Base-by-base conservation (phyloP, 2,113 vertebrate species). In the Epinephelus cyanopodus region DNA sequence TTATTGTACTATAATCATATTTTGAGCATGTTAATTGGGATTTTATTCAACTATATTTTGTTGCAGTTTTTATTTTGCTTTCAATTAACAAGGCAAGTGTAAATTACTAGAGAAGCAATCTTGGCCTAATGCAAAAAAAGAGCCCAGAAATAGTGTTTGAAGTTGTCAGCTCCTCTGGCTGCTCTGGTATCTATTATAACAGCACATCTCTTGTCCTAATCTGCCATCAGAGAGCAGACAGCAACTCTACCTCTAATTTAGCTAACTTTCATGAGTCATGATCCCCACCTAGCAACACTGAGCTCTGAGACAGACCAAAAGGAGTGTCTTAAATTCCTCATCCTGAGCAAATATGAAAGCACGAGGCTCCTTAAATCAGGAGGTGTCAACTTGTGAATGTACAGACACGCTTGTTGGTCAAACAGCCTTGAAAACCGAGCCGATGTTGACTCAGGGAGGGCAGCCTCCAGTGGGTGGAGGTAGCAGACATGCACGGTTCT, bases 391-490 rank as follows among this genome's bases (percentile, higher is more conserved):
- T 89, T 88, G 86, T 86, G 86, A 94, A 93, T 87, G 92, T 85
- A 94, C 87, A 87, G 90, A 89, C 84, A 87, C 33, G 45, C 85
- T 93, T 92, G 88, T 89, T 92, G 83, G 92, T 86, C 88, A 90
- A 93, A 93, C 80, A 87, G 80, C 91, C 84, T 76, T 89, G 87
- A 89, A 93, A 94, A 88, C 39, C 9, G 52, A 90, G 81, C 86
- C 37, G 15, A 82, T 93, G 88, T 95, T 94, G 93, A 95, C 83
- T 93, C 48, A 90, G 87, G 92, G 93, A 83, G 89, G 87, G 85
- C 82, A 76, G 82, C 66, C 70, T 75, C 50, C 25, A 85, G 73
- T 63, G 85, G 88, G 88, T 64, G 84, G 85, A 87, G 83, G 87
- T 42, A 87, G 75, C 19, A 68, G 85, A 87, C 78, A 88, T 82